Base-by-base conservation (phyloP, 2,113 vertebrate genomes). In the Caranx ignobilis region DNA sequence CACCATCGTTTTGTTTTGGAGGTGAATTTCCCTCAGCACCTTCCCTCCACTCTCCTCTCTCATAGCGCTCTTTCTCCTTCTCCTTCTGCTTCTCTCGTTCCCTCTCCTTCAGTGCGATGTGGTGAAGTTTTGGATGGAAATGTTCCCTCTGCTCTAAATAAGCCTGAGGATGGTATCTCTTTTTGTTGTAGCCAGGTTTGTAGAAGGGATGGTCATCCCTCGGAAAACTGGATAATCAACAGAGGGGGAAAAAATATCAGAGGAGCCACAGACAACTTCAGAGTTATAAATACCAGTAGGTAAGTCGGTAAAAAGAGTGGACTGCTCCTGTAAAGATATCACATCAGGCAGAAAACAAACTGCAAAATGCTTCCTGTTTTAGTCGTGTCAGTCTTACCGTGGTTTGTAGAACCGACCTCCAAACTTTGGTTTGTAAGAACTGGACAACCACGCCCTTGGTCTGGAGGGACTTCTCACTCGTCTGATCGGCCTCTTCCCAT, bases 401-500 rank as follows among this genome's bases (percentile, higher is more conserved):
- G 80, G 60, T 48, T 34, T 87, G 75, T 70, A 70, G 63, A 84
- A 77, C 4, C 39, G 59, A 0, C 77, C 88, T 6, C 41, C 81
- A 71, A 81, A 68, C 83, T 90, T 91, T 1, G 87, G 84, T 69
- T 87, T 90, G 84, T 79, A 83, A 13, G 84, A 83, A 16, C 1
- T 7, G 26, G 80, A 59, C 50, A 48, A 1, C 89, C 89, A 79
- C 0, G 78, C 82, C 41, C 82, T 77, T 0, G 81, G 72, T 16
- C 83, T 79, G 39, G 91, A 79, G 2, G 90, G 90, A 67, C 91
- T 93, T 43, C 55, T 56, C 31, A 84, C 82, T 82, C 92, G 85
- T 61, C 91, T 89, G 74, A 93, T 78, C 2, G 83, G 77, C 39
- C 75, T 82, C 68, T 68, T 83, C 9, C 81, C 69, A 11, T 81